Evolutionary conservation across 2,797 vertebrate genomes (phyloP), one percentile per base, ranked within the genome.

Genomic region (Simalia tracyae): DNA sequence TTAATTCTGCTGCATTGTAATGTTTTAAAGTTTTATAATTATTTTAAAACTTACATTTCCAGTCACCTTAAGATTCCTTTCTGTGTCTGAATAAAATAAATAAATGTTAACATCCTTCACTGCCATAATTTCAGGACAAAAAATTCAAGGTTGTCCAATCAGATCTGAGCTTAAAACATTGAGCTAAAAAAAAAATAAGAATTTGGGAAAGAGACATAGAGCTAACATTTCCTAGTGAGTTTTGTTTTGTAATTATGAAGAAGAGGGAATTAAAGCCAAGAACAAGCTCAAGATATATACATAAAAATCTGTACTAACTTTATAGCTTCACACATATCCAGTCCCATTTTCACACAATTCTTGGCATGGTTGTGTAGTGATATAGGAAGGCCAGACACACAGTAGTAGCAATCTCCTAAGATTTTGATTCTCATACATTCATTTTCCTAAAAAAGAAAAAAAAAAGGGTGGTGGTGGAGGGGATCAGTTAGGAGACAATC

Each of bases 371-470:
- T 98, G n/a, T 98, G 98, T 96, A 99, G 98, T 28, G 98, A 99
- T 94, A 99, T 98, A 0, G 99, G 99, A 90, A 99, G 98, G 86
- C 99, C 99, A 19, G 99, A 99, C 89, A 99, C 99, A 93, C 99
- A 99, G 97, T 99, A 99, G 96, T 99, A 99, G 96, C 99, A 99
- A 94, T 99, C 99, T 61, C 99, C 99, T 90, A 99, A 96, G 95
- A 99, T 99, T 98, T 99, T 99, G 96, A 99, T 99, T 95, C 99
- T 97, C 99, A 99, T 99, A 89, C 99, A 99, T 95, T 99, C 99
- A 87, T 99, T 99, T 96, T 99, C 99, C 99, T 99, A 96, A 42
- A 96, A 92, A 46, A 91, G 64, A 95, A 95, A 93, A 15, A 66
- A 93, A 22, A 96, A 86, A 89, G 1, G 36, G 36, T 42, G 42